Evolutionary conservation across 2,113 vertebrate species (phyloP).

Genomic region (Calidris pugnax): DNA sequence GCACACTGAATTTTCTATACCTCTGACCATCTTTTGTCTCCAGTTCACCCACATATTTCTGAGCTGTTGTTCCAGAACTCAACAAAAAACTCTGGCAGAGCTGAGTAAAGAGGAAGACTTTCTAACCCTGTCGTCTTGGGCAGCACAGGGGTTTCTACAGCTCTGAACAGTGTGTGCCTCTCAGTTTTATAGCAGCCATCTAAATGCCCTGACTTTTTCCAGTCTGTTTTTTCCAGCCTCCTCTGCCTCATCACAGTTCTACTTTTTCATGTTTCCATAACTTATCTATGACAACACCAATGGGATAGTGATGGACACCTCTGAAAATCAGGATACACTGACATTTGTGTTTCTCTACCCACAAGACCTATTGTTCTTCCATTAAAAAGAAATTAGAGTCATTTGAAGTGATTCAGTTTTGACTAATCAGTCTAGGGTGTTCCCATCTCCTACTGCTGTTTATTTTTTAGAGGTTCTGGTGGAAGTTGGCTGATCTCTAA

Average conservation of each 20-base stretch:
- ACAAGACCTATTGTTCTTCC: background rate
- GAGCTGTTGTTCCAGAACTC: background rate
- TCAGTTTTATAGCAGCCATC: background rate
- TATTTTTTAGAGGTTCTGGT: background rate
- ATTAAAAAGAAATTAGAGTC: background rate
- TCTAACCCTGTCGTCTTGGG: background rate
- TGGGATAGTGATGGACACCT: background rate
- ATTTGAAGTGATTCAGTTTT: background rate
- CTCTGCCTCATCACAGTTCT: background rate
- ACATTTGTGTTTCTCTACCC: background rate
- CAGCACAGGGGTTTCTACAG: background rate
- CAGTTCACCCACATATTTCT: background rate
- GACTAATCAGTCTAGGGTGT: background rate
- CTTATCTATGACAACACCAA: background rate
- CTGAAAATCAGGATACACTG: background rate
- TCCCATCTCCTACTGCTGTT: background rate
- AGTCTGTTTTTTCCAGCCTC: background rate
- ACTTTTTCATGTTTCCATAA: background rate
- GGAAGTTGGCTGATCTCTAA: background rate
- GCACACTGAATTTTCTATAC: background rate
- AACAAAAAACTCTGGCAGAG: background rate
- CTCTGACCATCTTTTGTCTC: background rate
- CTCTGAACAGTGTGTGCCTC: background rate
- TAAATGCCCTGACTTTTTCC: background rate
- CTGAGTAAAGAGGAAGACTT: background rate